A percentile compares a stretch with the other conserved stretches of the same genome.
Evolutionary conservation across 2,888 invertebrate genomes (phyloP).

Genomic region (Heliconius cydno): DNA sequence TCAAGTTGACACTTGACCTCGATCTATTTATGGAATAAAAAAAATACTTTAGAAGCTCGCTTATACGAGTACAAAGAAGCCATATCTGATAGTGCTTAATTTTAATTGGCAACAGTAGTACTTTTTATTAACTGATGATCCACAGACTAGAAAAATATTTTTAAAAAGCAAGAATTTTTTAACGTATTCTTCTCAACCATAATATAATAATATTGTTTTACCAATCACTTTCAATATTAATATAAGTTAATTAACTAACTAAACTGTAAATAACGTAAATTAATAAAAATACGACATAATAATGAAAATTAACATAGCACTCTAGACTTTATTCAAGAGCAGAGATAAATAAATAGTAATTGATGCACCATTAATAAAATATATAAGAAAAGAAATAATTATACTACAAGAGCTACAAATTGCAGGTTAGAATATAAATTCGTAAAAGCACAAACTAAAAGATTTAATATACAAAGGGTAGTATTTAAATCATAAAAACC

Average conservation of each 20-base stretch:
- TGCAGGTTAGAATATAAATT: background rate
- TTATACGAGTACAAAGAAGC: background rate
- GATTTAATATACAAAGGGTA: background rate
- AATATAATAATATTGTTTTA: too few species aligned
- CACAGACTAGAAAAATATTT: background rate
- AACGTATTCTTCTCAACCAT: too few species aligned
- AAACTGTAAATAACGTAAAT: too few species aligned
- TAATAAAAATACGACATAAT: too few species aligned
- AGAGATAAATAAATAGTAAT: background rate
- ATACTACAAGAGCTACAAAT: background rate
- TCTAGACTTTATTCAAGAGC: background rate
- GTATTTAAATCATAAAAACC: conserved; percentile 22
- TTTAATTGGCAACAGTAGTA: background rate
- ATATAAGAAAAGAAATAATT: background rate
- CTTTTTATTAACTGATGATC: background rate
- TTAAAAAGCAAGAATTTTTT: too few species aligned
- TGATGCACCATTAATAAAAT: background rate
- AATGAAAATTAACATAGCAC: background rate
- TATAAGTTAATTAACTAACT: too few species aligned
- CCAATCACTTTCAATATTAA: too few species aligned
- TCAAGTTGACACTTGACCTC: conserved; percentile 42
- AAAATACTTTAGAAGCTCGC: conserved; percentile 27
- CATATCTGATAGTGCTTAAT: conserved; percentile 5
- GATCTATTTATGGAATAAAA: conserved; percentile 36
- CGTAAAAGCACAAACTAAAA: conserved; percentile 1